Evolutionary conservation across 2,797 vertebrate species (phyloP).

Genomic region (Falco peregrinus): DNA sequence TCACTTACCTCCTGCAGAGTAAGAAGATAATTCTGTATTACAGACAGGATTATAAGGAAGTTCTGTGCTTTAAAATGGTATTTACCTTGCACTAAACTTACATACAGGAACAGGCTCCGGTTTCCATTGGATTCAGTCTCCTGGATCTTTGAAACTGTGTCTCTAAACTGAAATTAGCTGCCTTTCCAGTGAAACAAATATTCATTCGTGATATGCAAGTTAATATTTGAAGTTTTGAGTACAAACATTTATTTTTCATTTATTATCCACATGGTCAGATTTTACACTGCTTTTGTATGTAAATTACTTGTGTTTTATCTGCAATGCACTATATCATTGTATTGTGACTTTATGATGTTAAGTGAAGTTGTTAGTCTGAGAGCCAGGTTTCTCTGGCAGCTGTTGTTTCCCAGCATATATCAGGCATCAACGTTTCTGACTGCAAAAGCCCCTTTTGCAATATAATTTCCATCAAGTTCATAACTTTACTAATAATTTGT

Average conservation of each 20-base stretch:
- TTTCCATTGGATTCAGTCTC: neutral
- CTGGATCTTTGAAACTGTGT: neutral
- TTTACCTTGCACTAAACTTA: neutral
- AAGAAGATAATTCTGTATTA: neutral
- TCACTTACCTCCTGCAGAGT: neutral
- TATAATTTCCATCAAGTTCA: neutral
- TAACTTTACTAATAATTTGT: neutral
- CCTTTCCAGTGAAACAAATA: neutral
- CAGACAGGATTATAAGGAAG: neutral
- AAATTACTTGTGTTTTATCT: neutral
- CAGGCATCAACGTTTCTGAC: neutral
- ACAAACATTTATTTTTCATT: neutral
- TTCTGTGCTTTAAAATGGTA: neutral
- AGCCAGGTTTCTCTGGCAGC: neutral
- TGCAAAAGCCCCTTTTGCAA: neutral
- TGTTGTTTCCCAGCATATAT: neutral
- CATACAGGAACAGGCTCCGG: neutral
- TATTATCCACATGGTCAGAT: neutral
- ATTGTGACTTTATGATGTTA: neutral
- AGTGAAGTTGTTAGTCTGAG: neutral
- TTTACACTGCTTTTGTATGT: neutral
- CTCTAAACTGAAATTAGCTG: neutral
- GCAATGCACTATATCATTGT: neutral
- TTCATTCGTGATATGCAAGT: neutral
- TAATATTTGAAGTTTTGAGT: neutral